Evolutionary conservation across 37 sponge, comb jelly and placozoan species (phyloP), one percentile per base, ranked within the genome.

Genomic region (Crambe crambe): DNA sequence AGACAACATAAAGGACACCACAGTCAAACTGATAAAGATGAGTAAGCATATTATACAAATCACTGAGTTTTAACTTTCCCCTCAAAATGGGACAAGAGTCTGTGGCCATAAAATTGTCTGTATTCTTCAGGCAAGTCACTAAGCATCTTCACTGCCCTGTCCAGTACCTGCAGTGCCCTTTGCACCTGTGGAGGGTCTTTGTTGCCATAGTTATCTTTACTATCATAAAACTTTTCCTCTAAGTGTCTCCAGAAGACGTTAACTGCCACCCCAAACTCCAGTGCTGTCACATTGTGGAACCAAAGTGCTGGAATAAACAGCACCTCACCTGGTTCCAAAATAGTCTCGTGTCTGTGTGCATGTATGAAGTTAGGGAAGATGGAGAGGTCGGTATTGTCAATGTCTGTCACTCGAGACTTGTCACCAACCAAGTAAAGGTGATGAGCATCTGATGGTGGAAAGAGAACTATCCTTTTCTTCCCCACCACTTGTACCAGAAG

Each of bases 291-390:
- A 81, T 97, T 91, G 74, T 97, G 97, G 67, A 95, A 95, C 97
- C 97, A 97, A 44, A 95, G 80, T 1, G 97, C 95, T n/a, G 97
- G 97, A 17, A 97, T 91, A 72, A 87, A 97, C 42, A 97, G 80
- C 6, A 97, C 85, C 27, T 97, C 97, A 3, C 97, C 97, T 20
- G 90, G 83, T 27, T 80, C 70, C 30, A 97, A 79, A 0, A 70
- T 10, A 18, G 90, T 83, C 66, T 87, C 95, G 35, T 63, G 76
- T 21, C 77, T 58, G 15, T 44, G 37, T 30, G 86, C 90, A 18
- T 72, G 39, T 15, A 69, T 38, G 57, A 94, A 97, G 10, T 75
- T 35, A 2, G 97, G 97, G 76, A 75, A 97, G 3, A 41, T 61
- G 32, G 44, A n/a, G 40, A 86, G 54, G 68, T 97, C 95, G 21